These are phyloP conservation scores for Gallinago paraguaiae DNA, from an alignment of 2,113 vertebrate genomes.

Conservation along the genomic window DNA sequence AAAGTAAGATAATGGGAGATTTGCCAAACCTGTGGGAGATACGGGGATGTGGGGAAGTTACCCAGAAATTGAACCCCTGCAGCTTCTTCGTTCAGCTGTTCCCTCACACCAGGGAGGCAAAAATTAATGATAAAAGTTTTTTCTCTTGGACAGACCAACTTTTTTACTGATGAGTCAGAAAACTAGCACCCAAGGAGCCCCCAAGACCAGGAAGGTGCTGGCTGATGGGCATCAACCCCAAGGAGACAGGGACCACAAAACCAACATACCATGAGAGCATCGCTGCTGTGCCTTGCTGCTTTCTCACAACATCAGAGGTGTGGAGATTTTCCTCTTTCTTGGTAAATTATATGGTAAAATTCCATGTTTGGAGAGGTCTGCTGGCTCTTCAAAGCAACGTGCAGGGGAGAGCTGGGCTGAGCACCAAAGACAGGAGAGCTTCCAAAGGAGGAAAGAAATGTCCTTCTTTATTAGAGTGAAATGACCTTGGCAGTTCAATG, in stretches of 20 bases:
- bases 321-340: not conserved
- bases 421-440: not conserved
- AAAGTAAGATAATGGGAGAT: not conserved
- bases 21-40: not conserved
- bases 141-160: not conserved
- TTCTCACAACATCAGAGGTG: not conserved
- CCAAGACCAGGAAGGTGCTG: not conserved
- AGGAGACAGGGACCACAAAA: not conserved
- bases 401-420: not conserved
- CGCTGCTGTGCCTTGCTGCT: not conserved
- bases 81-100: not conserved
- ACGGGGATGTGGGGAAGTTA: not conserved
- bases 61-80: not conserved
- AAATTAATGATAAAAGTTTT: not conserved
- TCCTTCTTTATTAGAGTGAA: not conserved
- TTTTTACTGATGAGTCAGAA: not conserved
- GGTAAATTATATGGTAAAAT: not conserved
- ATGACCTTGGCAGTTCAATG: not conserved
- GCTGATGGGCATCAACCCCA: not conserved
- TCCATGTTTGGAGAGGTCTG: not conserved
- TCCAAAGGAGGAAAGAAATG: not conserved
- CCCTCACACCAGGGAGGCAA: not conserved
- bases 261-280: accelerated
- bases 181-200: not conserved
- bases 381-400: not conserved